Base-by-base conservation (phyloP, 1,140 invertebrate genomes). In the Phymorhynchus buccinoides region DNA sequence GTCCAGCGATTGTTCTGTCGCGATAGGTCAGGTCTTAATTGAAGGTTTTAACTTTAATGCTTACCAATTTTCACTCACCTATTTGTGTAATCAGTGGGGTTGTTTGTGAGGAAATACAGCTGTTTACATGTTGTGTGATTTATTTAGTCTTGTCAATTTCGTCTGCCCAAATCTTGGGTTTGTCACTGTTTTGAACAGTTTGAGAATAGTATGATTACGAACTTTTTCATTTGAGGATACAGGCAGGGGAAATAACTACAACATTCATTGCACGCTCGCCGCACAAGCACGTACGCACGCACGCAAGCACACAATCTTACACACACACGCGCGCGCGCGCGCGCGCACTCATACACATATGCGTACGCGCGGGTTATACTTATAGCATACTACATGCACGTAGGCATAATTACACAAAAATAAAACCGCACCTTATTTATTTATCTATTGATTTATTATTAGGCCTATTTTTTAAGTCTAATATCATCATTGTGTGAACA, bases 161-260 rank as follows among this genome's bases (percentile, higher is more conserved):
- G 66, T 82, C 79, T 85, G n/a, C 52, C 77, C 56, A 87, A 41
- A 30, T 78, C 37, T 73, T 71, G 39, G 71, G 62, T 30, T 83
- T 84, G 37, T 68, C 77, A 44, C 48, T 80, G 62, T 18, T 1
- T 32, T 48, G 82, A n/a, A 75, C 66, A n/a, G 14, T 52, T 37
- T 18, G 42, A 16, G 42, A 88, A 32, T 66, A n/a, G 32, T 27
- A 82, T 62, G 18, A 66, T 66, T 82, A 62, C 66, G 37, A n/a
- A 41, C 14, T 22, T 52, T 83, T 56, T n/a, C 85, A 79, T 71
- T 66, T 77, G 18, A 71, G 77, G 48, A 37, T 82, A 27, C 14
- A 4, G 22, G 14, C 56, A 62, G 22, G 56, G 56, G 12, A 62
- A 62, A 62, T 62, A 62, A 62, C 56, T 62, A 22, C 56, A 62